Percentiles rank a stretch among this genome's conserved stretches.
These are phyloP conservation scores for Dendroctonus ponderosae DNA, from an alignment of 1,140 invertebrate genomes.

Conservation along the genomic window DNA sequence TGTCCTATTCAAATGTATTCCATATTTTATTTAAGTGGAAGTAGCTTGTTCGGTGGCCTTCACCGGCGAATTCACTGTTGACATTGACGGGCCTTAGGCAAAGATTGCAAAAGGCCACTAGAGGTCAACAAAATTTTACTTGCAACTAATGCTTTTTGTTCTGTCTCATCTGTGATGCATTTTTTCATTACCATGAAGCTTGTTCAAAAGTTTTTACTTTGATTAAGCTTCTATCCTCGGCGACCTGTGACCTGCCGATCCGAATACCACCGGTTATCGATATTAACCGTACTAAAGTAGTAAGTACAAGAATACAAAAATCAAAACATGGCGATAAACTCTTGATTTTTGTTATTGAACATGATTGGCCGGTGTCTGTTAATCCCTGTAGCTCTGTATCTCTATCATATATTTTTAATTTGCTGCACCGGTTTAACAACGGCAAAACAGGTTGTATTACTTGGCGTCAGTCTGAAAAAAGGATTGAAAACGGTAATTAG, in stretches of 20 bases:
- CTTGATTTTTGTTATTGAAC: not conserved
- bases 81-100: constrained; percentile 50
- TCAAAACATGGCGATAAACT: not conserved
- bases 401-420: constrained; percentile 9
- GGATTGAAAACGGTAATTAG: constrained; percentile 35
- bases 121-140: constrained; percentile 43
- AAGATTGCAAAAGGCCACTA: constrained; percentile 51
- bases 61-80: constrained; percentile 50
- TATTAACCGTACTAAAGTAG: not conserved
- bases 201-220: not conserved
- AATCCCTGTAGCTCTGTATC: not conserved
- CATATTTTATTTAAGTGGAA: too few species aligned
- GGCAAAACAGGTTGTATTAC: constrained; percentile 47
- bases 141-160: constrained; percentile 1
- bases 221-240: constrained; percentile 24
- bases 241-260: constrained; percentile 41
- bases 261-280: constrained; percentile 32
- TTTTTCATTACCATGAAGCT: not conserved
- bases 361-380: not conserved
- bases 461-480: constrained; percentile 40
- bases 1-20: constrained; percentile 16
- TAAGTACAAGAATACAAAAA: not conserved
- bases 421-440: constrained; percentile 24
- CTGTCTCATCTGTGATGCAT: constrained; percentile 1
- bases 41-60: constrained; percentile 43